These are phyloP conservation scores for Protaetia brevitarsis DNA, from an alignment of 1,140 invertebrate genomes.

Conservation along the genomic window DNA sequence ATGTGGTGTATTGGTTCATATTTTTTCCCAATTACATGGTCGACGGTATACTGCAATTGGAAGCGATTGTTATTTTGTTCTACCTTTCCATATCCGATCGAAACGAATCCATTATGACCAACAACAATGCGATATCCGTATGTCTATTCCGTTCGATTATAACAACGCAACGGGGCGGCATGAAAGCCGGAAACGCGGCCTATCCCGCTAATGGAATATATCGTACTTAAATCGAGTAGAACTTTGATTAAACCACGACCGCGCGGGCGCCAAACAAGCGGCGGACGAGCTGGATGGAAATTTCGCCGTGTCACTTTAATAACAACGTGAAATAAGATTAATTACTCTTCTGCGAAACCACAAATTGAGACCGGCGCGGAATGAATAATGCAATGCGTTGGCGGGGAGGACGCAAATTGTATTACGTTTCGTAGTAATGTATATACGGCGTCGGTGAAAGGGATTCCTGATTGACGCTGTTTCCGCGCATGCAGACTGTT, in stretches of 20 bases:
- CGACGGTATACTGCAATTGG: too few species aligned
- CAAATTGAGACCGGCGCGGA: constrained; percentile 6
- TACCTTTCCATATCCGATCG: too few species aligned
- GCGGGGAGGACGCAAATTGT: background rate
- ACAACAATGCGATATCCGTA: too few species aligned
- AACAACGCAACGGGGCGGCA: background rate
- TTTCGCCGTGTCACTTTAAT: constrained; percentile 14
- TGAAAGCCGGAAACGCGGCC: background rate
- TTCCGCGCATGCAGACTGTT: background rate
- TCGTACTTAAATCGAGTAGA: constrained; percentile 13
- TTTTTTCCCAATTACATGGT: too few species aligned
- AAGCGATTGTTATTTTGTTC: too few species aligned
- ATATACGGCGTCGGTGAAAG: background rate
- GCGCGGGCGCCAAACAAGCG: background rate
- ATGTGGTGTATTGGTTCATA: too few species aligned
- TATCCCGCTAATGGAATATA: constrained; percentile 10
- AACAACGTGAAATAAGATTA: constrained; percentile 18
- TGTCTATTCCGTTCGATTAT: background rate
- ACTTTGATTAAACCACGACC: constrained; percentile 10
- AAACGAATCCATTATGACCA: too few species aligned
- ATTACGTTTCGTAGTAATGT: background rate
- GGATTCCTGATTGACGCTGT: background rate
- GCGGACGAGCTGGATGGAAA: background rate
- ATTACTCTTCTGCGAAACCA: constrained; percentile 11
- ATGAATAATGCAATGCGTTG: constrained; percentile 17